These are phyloP conservation scores for Latheticus oryzae DNA, from an alignment of 2,888 invertebrate genomes.

Conservation along the genomic window DNA sequence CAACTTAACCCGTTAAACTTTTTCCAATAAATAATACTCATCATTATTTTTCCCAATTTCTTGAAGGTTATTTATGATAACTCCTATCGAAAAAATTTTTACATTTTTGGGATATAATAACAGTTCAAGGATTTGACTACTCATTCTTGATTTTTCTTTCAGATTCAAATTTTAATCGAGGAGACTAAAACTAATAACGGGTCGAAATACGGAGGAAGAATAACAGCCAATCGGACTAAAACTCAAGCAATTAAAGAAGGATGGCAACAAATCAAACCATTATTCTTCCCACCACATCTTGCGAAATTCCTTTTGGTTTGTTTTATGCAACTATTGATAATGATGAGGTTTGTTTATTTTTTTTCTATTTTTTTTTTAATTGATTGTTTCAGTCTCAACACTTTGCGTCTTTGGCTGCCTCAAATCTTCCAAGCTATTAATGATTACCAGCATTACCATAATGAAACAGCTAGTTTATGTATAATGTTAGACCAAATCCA, in stretches of 20 bases:
- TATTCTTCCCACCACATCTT: constrained; percentile 73
- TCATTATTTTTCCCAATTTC: too few relatives aligned
- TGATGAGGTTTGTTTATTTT: constrained; percentile 70
- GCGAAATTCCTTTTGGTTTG: constrained; percentile 72
- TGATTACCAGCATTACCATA: constrained; percentile 55
- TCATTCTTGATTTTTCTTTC: too few relatives aligned
- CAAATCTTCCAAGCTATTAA: constrained; percentile 81
- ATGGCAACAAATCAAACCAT: constrained; percentile 71
- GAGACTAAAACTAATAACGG: constrained; percentile 49
- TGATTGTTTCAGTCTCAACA: constrained; percentile 69
- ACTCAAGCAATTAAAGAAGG: constrained; percentile 70
- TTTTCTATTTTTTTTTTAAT: constrained; percentile 7
- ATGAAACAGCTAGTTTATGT: constrained; percentile 61
- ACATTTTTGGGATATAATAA: too few relatives aligned
- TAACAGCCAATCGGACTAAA: constrained; percentile 51
- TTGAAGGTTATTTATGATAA: too few relatives aligned
- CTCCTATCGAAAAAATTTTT: too few relatives aligned
- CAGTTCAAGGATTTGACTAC: too few relatives aligned
- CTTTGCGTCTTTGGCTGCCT: constrained; percentile 86
- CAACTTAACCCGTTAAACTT: too few relatives aligned
- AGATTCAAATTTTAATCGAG: constrained; percentile 63
- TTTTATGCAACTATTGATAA: constrained; percentile 72
- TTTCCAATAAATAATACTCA: too few relatives aligned
- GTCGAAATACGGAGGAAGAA: constrained; percentile 53
- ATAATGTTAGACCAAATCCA: constrained; percentile 66